A percentile compares a stretch with the other conserved stretches of the same genome.
Evolutionary conservation across 2,113 vertebrate genomes (phyloP).

Genomic region (Azemiops feae): DNA sequence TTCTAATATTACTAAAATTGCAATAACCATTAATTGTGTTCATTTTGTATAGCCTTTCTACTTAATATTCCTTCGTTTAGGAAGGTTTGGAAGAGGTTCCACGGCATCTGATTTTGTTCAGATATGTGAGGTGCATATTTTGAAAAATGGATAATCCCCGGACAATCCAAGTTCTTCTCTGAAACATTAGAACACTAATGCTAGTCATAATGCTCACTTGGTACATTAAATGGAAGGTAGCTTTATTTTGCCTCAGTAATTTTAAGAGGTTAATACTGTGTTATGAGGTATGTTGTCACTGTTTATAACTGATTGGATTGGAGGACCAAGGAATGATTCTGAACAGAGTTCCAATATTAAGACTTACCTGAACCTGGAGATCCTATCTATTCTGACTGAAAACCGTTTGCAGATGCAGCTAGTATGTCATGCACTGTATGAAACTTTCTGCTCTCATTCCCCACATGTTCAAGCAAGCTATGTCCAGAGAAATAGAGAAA

Average conservation of each 20-base stretch:
- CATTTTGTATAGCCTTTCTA: background rate
- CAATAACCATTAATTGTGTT: background rate
- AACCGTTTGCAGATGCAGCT: background rate
- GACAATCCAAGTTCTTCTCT: background rate
- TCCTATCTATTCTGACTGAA: background rate
- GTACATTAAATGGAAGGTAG: background rate
- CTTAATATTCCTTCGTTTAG: background rate
- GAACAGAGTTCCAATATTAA: background rate
- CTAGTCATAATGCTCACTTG: background rate
- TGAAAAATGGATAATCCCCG: background rate
- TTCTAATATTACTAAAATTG: background rate
- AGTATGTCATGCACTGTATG: background rate
- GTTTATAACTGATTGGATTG: too few species aligned
- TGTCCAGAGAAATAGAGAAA: background rate
- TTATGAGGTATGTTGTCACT: background rate
- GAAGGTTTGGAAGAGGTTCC: background rate
- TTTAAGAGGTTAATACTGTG: background rate
- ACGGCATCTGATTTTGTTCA: background rate
- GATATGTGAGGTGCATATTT: background rate
- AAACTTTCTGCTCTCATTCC: background rate
- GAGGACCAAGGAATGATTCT: background rate
- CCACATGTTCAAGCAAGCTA: background rate
- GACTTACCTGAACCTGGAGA: background rate
- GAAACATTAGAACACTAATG: background rate
- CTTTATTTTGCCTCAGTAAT: background rate